phyloP scores from a whole-genome alignment of 1,140 invertebrate species.

The Leptopilina boulardi region DNA sequence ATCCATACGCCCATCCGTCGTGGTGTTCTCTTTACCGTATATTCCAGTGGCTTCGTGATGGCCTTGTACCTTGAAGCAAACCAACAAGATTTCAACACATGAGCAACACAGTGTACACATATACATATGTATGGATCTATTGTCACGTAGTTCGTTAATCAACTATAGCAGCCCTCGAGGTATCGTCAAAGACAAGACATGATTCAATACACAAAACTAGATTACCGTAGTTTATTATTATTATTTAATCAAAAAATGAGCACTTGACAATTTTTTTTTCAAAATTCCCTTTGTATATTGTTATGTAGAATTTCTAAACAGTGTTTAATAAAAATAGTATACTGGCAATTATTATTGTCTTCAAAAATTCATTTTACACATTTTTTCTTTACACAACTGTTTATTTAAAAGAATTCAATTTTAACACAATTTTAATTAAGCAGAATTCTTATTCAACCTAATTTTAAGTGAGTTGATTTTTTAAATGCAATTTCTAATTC shows the following conservation, averaged over 20 bases:
- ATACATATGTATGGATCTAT: neutral
- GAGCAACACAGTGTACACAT: neutral
- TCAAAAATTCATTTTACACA: too few relatives aligned
- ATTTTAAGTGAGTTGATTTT: too few relatives aligned
- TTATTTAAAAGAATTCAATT: too few relatives aligned
- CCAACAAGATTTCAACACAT: slow-evolving; percentile 3
- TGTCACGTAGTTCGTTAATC: slow-evolving; percentile 3
- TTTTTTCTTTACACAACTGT: too few relatives aligned
- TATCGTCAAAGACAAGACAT: slow-evolving; percentile 26
- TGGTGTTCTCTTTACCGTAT: slow-evolving; percentile 91
- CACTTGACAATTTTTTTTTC: neutral
- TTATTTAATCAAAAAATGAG: neutral
- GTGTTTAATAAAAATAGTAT: too few relatives aligned
- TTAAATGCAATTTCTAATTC: too few relatives aligned
- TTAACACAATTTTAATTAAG: too few relatives aligned
- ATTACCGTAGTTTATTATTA: neutral
- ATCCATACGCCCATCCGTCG: slow-evolving; percentile 90
- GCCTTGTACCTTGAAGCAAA: slow-evolving; percentile 83
- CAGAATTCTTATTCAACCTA: too few relatives aligned
- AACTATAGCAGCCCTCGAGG: slow-evolving; percentile 10
- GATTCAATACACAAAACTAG: neutral
- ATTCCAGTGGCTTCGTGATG: slow-evolving; percentile 93
- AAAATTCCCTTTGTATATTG: neutral
- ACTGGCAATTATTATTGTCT: too few relatives aligned
- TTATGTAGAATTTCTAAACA: too few relatives aligned